Evolutionary conservation across 2,888 invertebrate genomes (phyloP).

Genomic region (Nomada ferruginata): DNA sequence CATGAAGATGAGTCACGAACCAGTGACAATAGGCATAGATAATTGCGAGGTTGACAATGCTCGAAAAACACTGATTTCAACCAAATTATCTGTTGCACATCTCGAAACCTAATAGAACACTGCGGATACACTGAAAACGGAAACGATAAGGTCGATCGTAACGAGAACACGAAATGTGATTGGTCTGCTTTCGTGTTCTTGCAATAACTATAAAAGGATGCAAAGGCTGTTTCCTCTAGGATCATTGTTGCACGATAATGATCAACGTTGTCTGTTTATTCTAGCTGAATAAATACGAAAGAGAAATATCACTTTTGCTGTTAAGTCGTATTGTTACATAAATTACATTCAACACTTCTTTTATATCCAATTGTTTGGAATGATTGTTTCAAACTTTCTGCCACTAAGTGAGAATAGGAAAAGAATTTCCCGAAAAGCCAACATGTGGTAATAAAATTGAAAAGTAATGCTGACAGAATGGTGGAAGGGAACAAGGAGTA

Average conservation of each 20-base stretch:
- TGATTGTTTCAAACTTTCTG: no score
- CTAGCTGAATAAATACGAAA: background rate
- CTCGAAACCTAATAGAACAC: background rate
- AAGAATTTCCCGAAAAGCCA: background rate
- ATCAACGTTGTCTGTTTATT: background rate
- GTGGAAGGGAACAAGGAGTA: background rate
- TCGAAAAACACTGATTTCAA: background rate
- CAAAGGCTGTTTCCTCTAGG: background rate
- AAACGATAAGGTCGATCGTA: constrained; percentile 13
- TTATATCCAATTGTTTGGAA: no score
- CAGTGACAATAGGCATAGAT: background rate
- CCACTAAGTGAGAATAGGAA: no score
- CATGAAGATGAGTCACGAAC: constrained; percentile 4
- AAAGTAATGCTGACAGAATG: background rate
- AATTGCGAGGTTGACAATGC: background rate
- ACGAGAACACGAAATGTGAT: background rate
- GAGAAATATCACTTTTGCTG: background rate
- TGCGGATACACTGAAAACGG: background rate
- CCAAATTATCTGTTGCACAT: background rate
- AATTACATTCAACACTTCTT: no score
- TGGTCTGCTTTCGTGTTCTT: constrained; percentile 3
- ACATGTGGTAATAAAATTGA: background rate
- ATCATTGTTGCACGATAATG: background rate
- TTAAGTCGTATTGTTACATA: background rate
- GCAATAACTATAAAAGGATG: constrained; percentile 6